A percentile compares a stretch with the other conserved stretches of the same genome.
These are phyloP conservation scores for Diadegma fenestrale DNA, from an alignment of 2,888 invertebrate genomes.

Conservation along the genomic window DNA sequence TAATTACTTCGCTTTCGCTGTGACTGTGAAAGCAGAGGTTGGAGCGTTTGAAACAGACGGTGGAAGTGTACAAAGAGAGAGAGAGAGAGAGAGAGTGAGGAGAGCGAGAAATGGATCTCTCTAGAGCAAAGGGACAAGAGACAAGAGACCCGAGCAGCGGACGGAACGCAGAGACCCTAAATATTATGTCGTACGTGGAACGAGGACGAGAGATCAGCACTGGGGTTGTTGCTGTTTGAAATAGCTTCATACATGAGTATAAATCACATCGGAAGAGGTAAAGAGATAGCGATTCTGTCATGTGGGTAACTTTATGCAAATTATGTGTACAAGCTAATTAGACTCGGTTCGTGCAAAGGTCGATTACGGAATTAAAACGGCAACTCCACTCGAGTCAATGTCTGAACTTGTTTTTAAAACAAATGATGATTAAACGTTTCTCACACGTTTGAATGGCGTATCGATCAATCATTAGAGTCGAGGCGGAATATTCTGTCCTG, in stretches of 20 bases:
- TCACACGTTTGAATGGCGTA: too few relatives aligned
- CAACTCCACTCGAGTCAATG: slow-evolving; percentile 63
- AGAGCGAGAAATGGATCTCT: slow-evolving; percentile 45
- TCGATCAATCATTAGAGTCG: too few relatives aligned
- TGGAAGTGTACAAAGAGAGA: slow-evolving; percentile 12
- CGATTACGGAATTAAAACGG: slow-evolving; percentile 65
- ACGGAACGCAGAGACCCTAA: slow-evolving; percentile 55
- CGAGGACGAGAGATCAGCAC: slow-evolving; percentile 53
- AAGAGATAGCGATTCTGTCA: slow-evolving; percentile 69
- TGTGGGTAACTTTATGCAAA: slow-evolving; percentile 78
- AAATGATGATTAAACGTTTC: background rate
- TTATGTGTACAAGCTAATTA: slow-evolving; percentile 79
- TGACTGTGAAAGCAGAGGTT: slow-evolving; percentile 47
- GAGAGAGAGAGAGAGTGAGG: slow-evolving; percentile 12
- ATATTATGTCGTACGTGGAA: slow-evolving; percentile 70
- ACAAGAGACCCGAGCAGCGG: slow-evolving; percentile 39
- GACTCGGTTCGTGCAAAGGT: slow-evolving; percentile 72
- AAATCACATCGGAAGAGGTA: slow-evolving; percentile 26
- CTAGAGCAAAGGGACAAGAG: slow-evolving; percentile 43
- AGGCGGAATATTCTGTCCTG: too few relatives aligned
- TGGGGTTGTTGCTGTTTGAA: slow-evolving; percentile 44
- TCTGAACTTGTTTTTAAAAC: background rate
- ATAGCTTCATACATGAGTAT: slow-evolving; percentile 41
- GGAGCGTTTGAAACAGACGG: slow-evolving; percentile 49
- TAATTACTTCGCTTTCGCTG: slow-evolving; percentile 80